Conservation (phyloP, 2,888 invertebrate genomes). For the Bembecia ichneumoniformis region DNA sequence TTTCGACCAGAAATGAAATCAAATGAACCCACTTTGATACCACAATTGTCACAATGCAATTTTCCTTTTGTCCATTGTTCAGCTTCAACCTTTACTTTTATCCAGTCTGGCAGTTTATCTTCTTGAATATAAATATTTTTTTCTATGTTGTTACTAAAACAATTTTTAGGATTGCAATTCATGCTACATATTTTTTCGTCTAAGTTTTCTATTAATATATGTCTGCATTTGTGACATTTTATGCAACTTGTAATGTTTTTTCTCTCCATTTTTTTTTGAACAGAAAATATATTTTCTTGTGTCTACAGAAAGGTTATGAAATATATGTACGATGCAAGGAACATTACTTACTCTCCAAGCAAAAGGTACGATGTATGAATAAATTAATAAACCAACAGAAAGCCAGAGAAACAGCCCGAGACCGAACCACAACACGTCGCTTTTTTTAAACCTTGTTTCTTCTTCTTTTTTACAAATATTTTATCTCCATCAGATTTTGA, state of each 20-base stretch:
- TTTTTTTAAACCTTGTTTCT: too few species aligned
- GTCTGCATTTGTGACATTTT: constrained; percentile 64
- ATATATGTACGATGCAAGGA: too few species aligned
- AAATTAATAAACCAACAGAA: too few species aligned
- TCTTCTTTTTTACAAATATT: too few species aligned
- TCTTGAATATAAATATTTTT: constrained; percentile 67
- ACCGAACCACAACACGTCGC: too few species aligned
- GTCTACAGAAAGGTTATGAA: too few species aligned
- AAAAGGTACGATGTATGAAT: too few species aligned
- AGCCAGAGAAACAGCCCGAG: too few species aligned
- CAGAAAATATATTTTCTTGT: too few species aligned
- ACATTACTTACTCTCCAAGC: too few species aligned
- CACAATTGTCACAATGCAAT: constrained; percentile 74
- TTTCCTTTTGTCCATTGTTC: constrained; percentile 79
- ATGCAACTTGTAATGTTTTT: constrained; percentile 16
- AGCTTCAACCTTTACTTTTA: constrained; percentile 59
- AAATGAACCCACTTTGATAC: constrained; percentile 75
- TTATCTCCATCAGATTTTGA: too few species aligned
- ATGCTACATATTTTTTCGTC: constrained; percentile 16
- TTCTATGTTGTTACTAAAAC: constrained; percentile 39
- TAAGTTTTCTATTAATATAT: constrained; percentile 34
- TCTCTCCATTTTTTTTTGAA: too few species aligned
- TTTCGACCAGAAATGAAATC: constrained; percentile 76
- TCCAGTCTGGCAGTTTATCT: constrained; percentile 72
- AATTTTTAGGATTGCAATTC: constrained; percentile 25